Evolutionary conservation across 2,888 invertebrate genomes (phyloP), one percentile per base, ranked within the genome.

Genomic region (Lochmaea capreae): DNA sequence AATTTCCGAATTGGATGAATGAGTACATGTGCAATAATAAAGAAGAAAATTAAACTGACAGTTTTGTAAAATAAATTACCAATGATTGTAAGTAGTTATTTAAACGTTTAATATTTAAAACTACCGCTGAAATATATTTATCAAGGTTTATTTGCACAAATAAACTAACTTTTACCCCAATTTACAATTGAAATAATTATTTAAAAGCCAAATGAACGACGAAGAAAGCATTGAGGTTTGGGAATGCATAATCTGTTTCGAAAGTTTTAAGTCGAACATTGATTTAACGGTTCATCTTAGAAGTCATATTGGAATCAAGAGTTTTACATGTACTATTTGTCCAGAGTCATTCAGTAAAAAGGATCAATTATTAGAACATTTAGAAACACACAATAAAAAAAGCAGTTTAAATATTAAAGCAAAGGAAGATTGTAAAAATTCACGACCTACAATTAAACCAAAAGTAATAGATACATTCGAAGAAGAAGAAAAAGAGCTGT

Each of bases 261-360:
- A 59, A 59, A 26, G 33, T 59, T 59, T 59, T 33, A n/a, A 26
- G 9, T 59, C n/a, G 8, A 26, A 59, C 8, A 33, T 1, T 9
- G 59, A 59, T 33, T 59, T 59, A 59, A 59, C 33, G 0, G 33
- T 26, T 59, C 59, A 59, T 59, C 59, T 59, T 33, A 33, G 59
- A 33, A 59, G 2, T 6, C 59, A 59, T 33, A 59, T 59, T 14
- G 59, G 59, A 59, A 59, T 33, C 11, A 22, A 59, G 33, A n/a
- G 33, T n/a, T 59, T 59, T 14, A 59, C 33, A 14, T 59, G 59
- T 33, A 26, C 26, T 14, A n/a, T 33, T 14, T 59, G 59, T 59
- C 14, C 12, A 26, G 33, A 59, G 16, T 33, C 59, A 12, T 59
- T 59, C 33, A 59, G 12, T 10, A 14, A 26, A 3, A 59, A 59